Base-by-base conservation (phyloP, 2,888 invertebrate genomes). In the Teleiodes luculella region DNA sequence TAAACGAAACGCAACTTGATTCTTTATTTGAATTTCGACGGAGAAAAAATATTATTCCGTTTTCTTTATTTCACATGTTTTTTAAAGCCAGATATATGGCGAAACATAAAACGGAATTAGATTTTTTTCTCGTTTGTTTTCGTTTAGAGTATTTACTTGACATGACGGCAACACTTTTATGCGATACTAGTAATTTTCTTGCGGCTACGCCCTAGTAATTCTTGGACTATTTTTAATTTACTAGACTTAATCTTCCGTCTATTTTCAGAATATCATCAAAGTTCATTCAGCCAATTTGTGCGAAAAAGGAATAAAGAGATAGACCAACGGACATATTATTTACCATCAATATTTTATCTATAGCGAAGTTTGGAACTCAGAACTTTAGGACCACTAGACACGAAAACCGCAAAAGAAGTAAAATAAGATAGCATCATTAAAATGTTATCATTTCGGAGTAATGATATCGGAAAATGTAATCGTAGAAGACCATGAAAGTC, bases 1-100 rank as follows among this genome's bases (percentile, higher is more conserved):
- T 58, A 58, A 56, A 56, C 54, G 55, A 14, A 48, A 56, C 37
- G 57, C 45, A 50, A 54, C 58, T 55, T 58, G 43, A 43, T 43
- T 43, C 43, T 43, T 43, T 43, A 43, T 43, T 43, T 43, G 43
- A 43, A 43, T 43, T 43, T 43, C 43, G 43, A 43, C 43, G 43
- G 24, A n/a, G 43, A 43, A 43, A 43, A 43, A 43, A 43, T 43
- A n/a, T 43, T n/a, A 43, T 43, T 24, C 43, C 43, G 24, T 43
- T 43, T 24, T 20, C 43, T 18, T 24, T 43, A 43, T 43, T 43
- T 43, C 43, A 43, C 20, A 43, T 20, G 43, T 43, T 43, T 43
- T 39, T 41, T 41, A 41, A 41, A 41, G 43, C 24, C 24, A 43
- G 20, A 43, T 43, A 43, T n/a, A 43, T 43, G 43, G 24, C 4